Base-by-base conservation (phyloP, 2,113 vertebrate species). In the Vanacampus margaritifer region DNA sequence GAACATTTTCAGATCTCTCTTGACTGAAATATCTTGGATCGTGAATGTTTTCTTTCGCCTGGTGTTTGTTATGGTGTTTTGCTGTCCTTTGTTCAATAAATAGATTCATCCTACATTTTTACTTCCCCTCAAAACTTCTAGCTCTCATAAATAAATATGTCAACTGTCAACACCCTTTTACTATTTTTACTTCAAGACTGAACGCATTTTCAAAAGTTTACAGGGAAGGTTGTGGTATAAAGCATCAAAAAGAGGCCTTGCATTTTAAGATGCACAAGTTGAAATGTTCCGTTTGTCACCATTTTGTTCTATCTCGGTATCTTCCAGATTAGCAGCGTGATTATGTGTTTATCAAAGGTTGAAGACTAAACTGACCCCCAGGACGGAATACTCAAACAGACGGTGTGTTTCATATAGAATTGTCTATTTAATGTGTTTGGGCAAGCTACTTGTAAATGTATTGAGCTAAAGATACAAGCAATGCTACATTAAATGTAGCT, bases 51-150 rank as follows among this genome's bases (percentile, higher is more conserved):
- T 83, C 78, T 73, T 79, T 72, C 37, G 67, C 75, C 76, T 65
- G 65, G 74, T 84, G 87, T 91, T 89, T 90, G 86, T 89, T 89
- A 83, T 89, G 85, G 81, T 86, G 85, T 88, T 89, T 87, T 86
- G 84, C 82, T 78, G 80, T 87, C 86, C 85, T 89, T 90, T 88
- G 87, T 89, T 90, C 81, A 86, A 89, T 89, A 89, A 89, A 89
- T 89, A 89, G 85, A 89, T 84, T 84, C 82, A 86, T 87, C 74
- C 78, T 79, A 84, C 84, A 84, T 79, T 84, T 81, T 70, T 69
- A 45, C 73, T 83, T 80, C 36, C 60, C 71, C 72, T 72, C 73
- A 43, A 86, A 88, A 88, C 79, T 83, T 88, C 78, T 86, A 50
- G 75, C 70, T 72, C 68, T 83, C 71, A 75, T 73, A 83, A 86